A percentile compares a stretch with the other conserved stretches of the same genome.
Conservation (phyloP, 2,797 vertebrate species). For the Epinephelus coioides region DNA sequence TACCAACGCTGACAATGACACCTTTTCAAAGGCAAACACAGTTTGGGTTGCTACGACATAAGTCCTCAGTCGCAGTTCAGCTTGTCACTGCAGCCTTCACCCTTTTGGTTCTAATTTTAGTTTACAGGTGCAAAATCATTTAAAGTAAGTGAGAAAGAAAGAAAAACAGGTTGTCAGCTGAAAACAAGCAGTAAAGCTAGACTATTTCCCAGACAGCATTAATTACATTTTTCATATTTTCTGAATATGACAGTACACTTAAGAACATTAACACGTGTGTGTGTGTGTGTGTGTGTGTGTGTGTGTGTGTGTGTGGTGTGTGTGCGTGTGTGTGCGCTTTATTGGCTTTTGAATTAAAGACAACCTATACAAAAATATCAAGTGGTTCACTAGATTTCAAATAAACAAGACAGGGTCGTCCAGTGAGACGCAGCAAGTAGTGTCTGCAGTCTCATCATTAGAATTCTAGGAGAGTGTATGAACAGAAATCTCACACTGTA, state of each 20-base stretch:
- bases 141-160: neutral
- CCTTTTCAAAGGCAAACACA: conserved; percentile 44
- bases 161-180: conserved; percentile 1
- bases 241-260: neutral
- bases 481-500: conserved; percentile 9
- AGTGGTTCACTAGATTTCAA: neutral
- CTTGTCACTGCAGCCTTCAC: conserved; percentile 27
- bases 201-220: conserved; percentile 12
- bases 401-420: neutral
- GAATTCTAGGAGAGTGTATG: conserved; percentile 11
- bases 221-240: conserved; percentile 15
- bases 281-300: no score
- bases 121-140: conserved; percentile 27
- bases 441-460: conserved; percentile 24
- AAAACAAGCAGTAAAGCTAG: conserved; percentile 1
- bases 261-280: neutral
- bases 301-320: no score
- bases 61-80: conserved; percentile 26
- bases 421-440: conserved; percentile 16
- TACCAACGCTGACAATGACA: conserved; percentile 44
- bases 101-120: conserved; percentile 32
- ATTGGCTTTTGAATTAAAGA: neutral
- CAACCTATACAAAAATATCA: neutral
- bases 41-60: conserved; percentile 30
- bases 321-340: neutral